These are phyloP conservation scores for Drosophila pruinosa DNA, from an alignment of 1,140 invertebrate genomes.

Conservation along the genomic window DNA sequence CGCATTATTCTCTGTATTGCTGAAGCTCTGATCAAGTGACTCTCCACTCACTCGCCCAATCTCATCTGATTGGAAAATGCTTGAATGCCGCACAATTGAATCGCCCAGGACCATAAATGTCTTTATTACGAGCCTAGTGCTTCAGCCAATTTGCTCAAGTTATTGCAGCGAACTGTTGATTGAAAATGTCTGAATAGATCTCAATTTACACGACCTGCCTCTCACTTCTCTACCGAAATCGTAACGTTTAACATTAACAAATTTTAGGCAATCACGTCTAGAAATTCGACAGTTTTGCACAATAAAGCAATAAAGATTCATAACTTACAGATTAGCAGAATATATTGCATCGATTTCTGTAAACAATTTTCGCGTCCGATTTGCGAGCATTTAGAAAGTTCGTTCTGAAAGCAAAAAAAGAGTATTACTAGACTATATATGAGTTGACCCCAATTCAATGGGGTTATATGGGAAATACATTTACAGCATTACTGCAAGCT, in stretches of 20 bases:
- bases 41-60: slow-evolving; percentile 3
- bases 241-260: too few species aligned
- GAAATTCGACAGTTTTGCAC: too few species aligned
- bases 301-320: too few species aligned
- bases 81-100: slow-evolving; percentile 68
- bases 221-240: too few species aligned
- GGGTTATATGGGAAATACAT: background rate
- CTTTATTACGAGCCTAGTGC: slow-evolving; percentile 70
- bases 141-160: slow-evolving; percentile 52
- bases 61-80: slow-evolving; percentile 46
- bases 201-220: slow-evolving; percentile 3
- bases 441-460: background rate
- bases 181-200: background rate
- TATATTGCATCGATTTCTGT: too few species aligned
- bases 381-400: too few species aligned
- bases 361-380: too few species aligned
- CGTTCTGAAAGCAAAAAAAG: too few species aligned
- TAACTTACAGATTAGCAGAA: too few species aligned
- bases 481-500: slow-evolving; percentile 8
- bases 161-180: slow-evolving; percentile 10
- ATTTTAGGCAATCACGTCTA: too few species aligned
- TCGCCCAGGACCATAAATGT: slow-evolving; percentile 65
- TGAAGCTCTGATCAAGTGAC: background rate
- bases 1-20: slow-evolving; percentile 45
- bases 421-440: background rate